These are phyloP conservation scores for Sarcophilus harrisii DNA, from an alignment of 2,797 vertebrate species.

Conservation along the genomic window DNA sequence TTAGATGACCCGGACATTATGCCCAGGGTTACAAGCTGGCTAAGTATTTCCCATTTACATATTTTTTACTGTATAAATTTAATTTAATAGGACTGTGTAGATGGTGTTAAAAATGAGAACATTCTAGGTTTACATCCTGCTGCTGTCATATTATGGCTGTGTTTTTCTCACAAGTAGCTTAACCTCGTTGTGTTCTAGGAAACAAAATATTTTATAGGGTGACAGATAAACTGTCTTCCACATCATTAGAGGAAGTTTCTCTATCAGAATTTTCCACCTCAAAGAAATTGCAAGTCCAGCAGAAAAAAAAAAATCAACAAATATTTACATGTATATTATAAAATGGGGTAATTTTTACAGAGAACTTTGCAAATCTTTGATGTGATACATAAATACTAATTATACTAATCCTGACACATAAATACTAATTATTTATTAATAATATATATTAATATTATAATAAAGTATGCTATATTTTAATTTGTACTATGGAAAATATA, in stretches of 20 bases:
- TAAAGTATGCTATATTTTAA: neutral
- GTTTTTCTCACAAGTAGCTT: neutral
- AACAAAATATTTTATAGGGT: neutral
- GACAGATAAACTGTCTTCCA: neutral
- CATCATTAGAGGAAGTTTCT: neutral
- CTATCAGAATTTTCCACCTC: neutral
- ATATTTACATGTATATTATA: neutral
- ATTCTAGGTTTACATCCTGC: neutral
- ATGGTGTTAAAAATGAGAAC: no score
- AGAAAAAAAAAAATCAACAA: neutral
- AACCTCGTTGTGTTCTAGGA: neutral
- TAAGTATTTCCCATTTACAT: no score
- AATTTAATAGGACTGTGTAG: no score
- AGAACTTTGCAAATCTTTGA: neutral
- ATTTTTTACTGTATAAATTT: no score
- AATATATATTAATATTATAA: neutral
- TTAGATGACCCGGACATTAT: no score
- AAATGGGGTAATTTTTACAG: neutral
- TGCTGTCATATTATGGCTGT: neutral
- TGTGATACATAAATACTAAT: neutral
- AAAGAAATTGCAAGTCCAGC: neutral
- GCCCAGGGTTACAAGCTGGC: no score
- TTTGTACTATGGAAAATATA: neutral
- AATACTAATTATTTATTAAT: neutral
- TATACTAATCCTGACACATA: neutral